Percentiles rank a stretch among this genome's conserved stretches.
phyloP scores from a whole-genome alignment of 2,797 vertebrate species.

The Poeciliopsis paucimaculata region DNA sequence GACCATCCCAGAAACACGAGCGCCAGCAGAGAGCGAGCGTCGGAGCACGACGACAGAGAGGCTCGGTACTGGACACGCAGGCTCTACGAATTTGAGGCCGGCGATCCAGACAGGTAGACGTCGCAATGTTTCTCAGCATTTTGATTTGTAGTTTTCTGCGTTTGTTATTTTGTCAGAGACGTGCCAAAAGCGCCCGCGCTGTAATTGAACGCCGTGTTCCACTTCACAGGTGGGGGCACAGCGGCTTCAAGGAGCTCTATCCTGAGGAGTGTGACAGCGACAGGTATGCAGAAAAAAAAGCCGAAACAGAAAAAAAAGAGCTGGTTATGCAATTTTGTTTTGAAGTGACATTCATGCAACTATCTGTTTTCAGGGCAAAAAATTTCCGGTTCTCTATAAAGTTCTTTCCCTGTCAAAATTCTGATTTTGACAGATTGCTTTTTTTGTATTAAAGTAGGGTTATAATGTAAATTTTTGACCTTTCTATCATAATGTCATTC shows the following conservation, averaged over 20 bases:
- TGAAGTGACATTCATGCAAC: neutral
- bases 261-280: constrained; percentile 94
- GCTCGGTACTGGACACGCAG: constrained; percentile 92
- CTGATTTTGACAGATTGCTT: neutral
- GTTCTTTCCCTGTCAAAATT: too few species aligned
- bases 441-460: neutral
- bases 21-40: constrained; percentile 67
- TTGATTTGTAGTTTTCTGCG: neutral
- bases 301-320: neutral
- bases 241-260: constrained; percentile 96
- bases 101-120: constrained; percentile 91
- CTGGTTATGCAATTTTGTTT: neutral
- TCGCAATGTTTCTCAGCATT: neutral
- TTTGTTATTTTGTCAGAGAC: neutral
- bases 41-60: constrained; percentile 86
- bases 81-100: constrained; percentile 92
- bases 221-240: constrained; percentile 93
- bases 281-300: constrained; percentile 75
- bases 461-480: neutral
- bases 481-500: too few species aligned
- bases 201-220: constrained; percentile 34
- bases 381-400: neutral
- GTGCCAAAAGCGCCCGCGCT: neutral
- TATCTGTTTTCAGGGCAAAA: neutral
- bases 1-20: constrained; percentile 76